Evolutionary conservation across 2,113 vertebrate species (phyloP).

Genomic region (Eulemur macaco): DNA sequence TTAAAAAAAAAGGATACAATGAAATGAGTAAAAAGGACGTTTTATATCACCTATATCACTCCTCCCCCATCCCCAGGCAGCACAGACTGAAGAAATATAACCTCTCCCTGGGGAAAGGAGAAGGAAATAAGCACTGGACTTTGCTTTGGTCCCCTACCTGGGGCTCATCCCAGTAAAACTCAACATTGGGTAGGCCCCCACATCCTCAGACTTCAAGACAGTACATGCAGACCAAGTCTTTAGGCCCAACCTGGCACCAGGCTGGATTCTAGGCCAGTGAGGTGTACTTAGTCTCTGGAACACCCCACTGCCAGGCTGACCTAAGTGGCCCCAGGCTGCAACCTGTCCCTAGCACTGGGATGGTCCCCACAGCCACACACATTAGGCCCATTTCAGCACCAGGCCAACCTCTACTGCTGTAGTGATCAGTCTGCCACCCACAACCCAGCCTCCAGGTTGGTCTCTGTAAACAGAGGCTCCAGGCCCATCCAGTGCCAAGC

Average conservation of each 20-base stretch:
- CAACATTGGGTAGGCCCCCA: accelerated
- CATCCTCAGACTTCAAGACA: accelerated
- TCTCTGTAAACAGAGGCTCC: background rate
- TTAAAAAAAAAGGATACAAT: accelerated
- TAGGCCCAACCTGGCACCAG: accelerated
- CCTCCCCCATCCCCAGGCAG: background rate
- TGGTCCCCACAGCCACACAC: background rate
- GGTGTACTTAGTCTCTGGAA: too few species aligned
- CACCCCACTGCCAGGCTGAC: too few species aligned
- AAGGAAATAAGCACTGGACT: background rate
- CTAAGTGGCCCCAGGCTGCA: background rate
- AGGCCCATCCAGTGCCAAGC: too few species aligned
- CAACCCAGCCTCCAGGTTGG: background rate
- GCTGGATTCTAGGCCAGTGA: background rate
- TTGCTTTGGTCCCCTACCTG: background rate
- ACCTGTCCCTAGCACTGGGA: background rate
- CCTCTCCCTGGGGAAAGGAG: background rate
- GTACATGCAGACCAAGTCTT: background rate
- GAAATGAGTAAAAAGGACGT: background rate
- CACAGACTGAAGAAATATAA: background rate
- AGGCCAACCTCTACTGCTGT: background rate
- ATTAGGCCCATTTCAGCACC: background rate
- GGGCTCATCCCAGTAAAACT: too few species aligned
- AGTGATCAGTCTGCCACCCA: background rate
- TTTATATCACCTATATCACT: too few species aligned